A percentile compares a stretch with the other conserved stretches of the same genome.
Conservation (phyloP, 2,888 invertebrate species). For the Metacarcinus magister region DNA sequence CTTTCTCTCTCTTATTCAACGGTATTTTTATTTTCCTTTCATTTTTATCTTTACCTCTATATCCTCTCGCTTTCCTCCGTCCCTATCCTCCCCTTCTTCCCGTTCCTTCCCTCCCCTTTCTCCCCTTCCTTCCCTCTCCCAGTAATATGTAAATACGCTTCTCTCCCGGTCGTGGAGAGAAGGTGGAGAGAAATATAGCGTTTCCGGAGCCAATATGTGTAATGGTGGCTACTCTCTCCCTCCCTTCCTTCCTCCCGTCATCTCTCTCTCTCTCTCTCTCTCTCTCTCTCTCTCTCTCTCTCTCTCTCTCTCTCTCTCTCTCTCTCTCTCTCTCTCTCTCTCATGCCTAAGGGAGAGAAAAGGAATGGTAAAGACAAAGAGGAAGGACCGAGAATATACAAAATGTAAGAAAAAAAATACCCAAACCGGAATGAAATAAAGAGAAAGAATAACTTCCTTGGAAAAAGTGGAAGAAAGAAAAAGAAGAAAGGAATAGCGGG, state of each 20-base stretch:
- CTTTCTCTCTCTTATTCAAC: conserved; percentile 51
- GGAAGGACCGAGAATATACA: neutral
- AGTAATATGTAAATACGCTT: conserved; percentile 30
- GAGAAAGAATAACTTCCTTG: neutral
- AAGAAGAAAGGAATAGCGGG: neutral
- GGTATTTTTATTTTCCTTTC: neutral
- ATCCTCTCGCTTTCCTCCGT: neutral
- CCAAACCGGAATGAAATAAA: neutral
- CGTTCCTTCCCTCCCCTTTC: neutral
- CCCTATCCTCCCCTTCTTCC: neutral
- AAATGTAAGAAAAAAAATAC: neutral
- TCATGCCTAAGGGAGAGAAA: neutral
- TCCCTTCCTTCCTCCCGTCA: too few relatives aligned
- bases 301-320: conserved; percentile 49
- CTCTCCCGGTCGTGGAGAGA: conserved; percentile 8
- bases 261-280: conserved; percentile 42
- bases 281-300: conserved; percentile 56
- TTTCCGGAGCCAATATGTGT: conserved; percentile 17
- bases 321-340: neutral
- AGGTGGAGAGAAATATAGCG: conserved; percentile 23
- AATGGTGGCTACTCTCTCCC: conserved; percentile 36
- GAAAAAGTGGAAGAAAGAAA: neutral
- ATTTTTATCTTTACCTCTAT: neutral
- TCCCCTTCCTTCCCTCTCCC: neutral
- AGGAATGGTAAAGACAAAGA: neutral